Evolutionary conservation across 1,140 invertebrate species (phyloP), one percentile per base, ranked within the genome.

Genomic region (Anadara kagoshimensis): DNA sequence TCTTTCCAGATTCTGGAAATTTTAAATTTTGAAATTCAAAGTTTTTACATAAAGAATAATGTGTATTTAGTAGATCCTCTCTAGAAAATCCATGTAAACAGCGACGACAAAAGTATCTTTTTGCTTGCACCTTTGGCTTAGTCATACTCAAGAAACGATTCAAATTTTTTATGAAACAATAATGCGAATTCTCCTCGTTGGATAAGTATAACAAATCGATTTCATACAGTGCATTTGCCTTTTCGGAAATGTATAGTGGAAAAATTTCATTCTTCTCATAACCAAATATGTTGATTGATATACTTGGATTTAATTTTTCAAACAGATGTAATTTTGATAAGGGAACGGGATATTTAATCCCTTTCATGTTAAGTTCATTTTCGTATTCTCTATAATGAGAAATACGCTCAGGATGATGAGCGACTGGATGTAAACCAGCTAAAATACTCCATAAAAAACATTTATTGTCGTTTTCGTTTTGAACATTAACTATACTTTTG

Each of bases 201-300:
- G n/a, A 20, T 20, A 69, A 18, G 18, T 56, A 64, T 29, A 58
- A 43, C 43, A 69, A 61, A 68, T 72, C 49, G n/a, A 62, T 56
- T 11, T 47, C 47, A 49, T 65, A 24, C 10, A 3, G 7, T n/a
- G 5, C 53, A 11, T 16, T 36, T 41, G 20, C 61, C 54, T 54
- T 29, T 29, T 76, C 67, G 16, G 69, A 63, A 11, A 72, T 45
- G n/a, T 58, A 22, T 16, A 76, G 14, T 0, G 69, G 74, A 44
- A 66, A 76, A 8, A 76, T 47, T 26, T 76, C 63, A 36, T 62
- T 61, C 20, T 54, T 57, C 45, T 73, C 64, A 53, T n/a, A 67
- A 4, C 72, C 72, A 74, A 67, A 76, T 11, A 76, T 57, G 41
- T 76, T 76, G 14, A 76, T 20, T 24, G 75, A 73, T 41, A 76